These are phyloP conservation scores for Agapornis canus DNA, from an alignment of 2,797 vertebrate species.

Conservation along the genomic window DNA sequence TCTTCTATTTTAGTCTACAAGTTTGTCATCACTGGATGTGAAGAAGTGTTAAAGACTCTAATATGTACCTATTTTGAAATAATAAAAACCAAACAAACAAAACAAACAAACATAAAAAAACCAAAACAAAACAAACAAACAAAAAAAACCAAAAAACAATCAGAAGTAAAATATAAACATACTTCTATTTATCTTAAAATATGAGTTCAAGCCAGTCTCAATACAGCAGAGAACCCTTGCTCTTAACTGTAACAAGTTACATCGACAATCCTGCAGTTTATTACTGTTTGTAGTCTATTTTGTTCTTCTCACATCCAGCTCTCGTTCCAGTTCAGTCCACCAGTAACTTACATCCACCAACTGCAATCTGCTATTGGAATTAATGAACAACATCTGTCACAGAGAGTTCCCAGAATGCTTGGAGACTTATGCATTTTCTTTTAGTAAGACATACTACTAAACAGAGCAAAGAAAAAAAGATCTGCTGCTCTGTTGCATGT, in stretches of 20 bases:
- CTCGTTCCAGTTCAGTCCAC: not conserved
- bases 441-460: not conserved
- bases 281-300: not conserved
- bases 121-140: too few relatives aligned
- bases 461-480: not conserved
- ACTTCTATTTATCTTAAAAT: not conserved
- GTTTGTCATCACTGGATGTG: not conserved
- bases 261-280: not conserved
- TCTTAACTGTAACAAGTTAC: not conserved
- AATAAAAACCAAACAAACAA: not conserved
- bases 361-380: not conserved
- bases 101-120: too few relatives aligned
- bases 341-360: not conserved
- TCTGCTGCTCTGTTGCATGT: not conserved
- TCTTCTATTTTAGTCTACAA: not conserved
- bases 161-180: not conserved
- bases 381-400: not conserved
- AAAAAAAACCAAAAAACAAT: not conserved
- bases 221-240: not conserved
- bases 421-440: not conserved
- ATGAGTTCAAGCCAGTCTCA: not conserved
- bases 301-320: not conserved
- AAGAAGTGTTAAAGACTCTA: not conserved
- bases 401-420: not conserved
- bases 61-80: not conserved